phyloP scores from a whole-genome alignment of 2,888 invertebrate genomes.

The Dione juno region DNA sequence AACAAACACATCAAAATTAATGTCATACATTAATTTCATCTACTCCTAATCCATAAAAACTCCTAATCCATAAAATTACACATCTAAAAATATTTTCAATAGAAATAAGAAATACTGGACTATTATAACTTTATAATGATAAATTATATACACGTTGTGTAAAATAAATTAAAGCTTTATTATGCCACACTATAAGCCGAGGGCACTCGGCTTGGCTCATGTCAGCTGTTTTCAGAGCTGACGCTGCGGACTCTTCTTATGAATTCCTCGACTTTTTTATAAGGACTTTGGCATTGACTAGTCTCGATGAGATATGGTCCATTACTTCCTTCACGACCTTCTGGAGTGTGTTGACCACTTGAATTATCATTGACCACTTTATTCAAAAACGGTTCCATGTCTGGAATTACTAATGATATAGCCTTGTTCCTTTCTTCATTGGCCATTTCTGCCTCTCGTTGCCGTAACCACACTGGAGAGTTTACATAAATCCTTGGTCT shows the following conservation, averaged over 20 bases:
- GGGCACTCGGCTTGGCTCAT: conserved; percentile 70
- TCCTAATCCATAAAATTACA: conserved; percentile 28
- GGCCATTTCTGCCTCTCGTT: conserved; percentile 68
- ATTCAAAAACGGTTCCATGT: conserved; percentile 72
- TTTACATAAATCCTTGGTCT: conserved; percentile 83
- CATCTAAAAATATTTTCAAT: conserved; percentile 39
- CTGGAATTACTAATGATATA: conserved; percentile 54
- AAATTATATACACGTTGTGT: conserved; percentile 20
- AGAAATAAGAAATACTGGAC: conserved; percentile 15
- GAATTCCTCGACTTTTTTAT: conserved; percentile 73
- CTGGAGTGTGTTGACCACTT: conserved; percentile 70
- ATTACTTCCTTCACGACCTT: conserved; percentile 66
- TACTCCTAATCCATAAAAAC: too few relatives aligned
- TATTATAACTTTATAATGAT: conserved; percentile 11
- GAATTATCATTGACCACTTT: conserved; percentile 63
- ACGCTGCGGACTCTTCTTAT: conserved; percentile 73
- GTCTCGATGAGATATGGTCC: conserved; percentile 74
- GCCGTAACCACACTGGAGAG: conserved; percentile 85
- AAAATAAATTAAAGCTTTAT: conserved; percentile 57
- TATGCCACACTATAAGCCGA: conserved; percentile 68
- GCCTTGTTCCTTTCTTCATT: conserved; percentile 58
- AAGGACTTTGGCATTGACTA: conserved; percentile 72
- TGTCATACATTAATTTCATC: conserved; percentile 32
- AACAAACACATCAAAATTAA: conserved; percentile 33
- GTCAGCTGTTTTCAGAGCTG: conserved; percentile 77